Conservation (phyloP, 2,888 invertebrate species). For the Macaria liturata region DNA sequence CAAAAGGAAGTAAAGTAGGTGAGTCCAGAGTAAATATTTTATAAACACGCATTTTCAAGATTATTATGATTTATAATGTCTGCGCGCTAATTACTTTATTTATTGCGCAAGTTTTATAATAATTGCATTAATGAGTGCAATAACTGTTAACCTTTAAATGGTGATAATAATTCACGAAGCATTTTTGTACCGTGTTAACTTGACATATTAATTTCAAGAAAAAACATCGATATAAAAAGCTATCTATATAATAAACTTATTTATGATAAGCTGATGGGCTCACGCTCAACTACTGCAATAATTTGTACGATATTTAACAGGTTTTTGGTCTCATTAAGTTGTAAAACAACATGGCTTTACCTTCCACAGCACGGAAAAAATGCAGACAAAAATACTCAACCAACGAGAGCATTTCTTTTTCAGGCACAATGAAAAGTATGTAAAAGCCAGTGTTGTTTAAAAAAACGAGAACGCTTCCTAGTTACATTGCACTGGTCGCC, state of each 20-base stretch:
- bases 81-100: slow-evolving; percentile 11
- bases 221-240: no score
- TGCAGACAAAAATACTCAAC: neutral
- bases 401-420: slow-evolving; percentile 6
- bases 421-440: slow-evolving; percentile 2
- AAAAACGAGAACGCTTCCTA: slow-evolving; percentile 42
- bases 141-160: slow-evolving; percentile 47
- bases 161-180: slow-evolving; percentile 26
- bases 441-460: slow-evolving; percentile 4
- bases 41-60: neutral
- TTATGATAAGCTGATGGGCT: neutral
- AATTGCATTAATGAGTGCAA: slow-evolving; percentile 28
- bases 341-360: no score
- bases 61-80: slow-evolving; percentile 13
- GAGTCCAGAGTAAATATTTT: neutral
- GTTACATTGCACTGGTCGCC: slow-evolving; percentile 56
- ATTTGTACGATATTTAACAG: no score
- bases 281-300: no score
- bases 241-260: slow-evolving; percentile 5
- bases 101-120: slow-evolving; percentile 28
- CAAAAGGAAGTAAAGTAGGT: no score
- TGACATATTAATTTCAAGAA: no score
- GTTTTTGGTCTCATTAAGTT: no score
- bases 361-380: slow-evolving; percentile 7
- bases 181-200: no score